Base-by-base conservation (phyloP, 2,888 invertebrate genomes). In the Lissocephala sabroskyi region DNA sequence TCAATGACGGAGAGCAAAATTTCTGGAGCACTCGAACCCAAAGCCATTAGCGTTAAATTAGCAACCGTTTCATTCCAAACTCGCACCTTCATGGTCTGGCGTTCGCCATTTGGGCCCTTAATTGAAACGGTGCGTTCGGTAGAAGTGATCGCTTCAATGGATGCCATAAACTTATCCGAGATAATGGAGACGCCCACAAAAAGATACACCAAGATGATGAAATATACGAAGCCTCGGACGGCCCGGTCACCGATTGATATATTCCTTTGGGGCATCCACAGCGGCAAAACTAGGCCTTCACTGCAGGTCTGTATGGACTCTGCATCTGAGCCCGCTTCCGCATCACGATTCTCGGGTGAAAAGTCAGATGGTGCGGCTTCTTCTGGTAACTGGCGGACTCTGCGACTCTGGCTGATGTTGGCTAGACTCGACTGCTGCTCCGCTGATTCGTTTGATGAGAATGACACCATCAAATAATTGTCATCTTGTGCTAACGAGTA, bases 61-160 rank as follows among this genome's bases (percentile, higher is more conserved):
- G 98, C 98, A 35, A 99, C 98, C 1, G 99, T 98, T 84, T 98
- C 98, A 85, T 99, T 99, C 99, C 99, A 99, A 51, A 99, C 94
- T 51, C 98, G 89, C 11, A 99, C 98, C 42, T 92, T 92, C 35
- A 98, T 88, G 65, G 94, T 93, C 79, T 96, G 94, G 10, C 89
- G 90, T 55, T 95, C 94, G 55, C 95, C 95, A 77, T 93, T 94
- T 59, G 93, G 91, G 62, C 94, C 92, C 79, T 94, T 93, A 52
- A 99, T 92, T 74, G 92, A 91, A 78, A 99, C 92, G 84, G 97
- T 96, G 76, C 95, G 94, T 84, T 99, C 98, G 83, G 97, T 93
- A 0, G 98, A 97, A 44, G 98, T 99, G 84, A 99, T 99, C 65
- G 97, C 97, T 88, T 99, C 99, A 83, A 99, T 99, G 75, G 98